Base-by-base conservation (phyloP, 2,888 invertebrate genomes). In the Danaus chrysippus region DNA sequence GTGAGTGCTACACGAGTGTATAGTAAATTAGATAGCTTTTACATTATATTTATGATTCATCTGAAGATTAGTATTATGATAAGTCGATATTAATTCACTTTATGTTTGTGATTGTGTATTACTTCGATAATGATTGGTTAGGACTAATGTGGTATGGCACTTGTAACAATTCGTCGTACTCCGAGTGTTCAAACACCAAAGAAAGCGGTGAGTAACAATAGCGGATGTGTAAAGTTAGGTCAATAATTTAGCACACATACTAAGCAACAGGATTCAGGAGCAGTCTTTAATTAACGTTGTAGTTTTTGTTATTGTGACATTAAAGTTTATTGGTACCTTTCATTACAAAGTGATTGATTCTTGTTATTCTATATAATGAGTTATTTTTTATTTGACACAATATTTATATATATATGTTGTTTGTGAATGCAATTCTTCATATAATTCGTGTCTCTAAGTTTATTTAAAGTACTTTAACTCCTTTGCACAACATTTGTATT, bases 121-220 rank as follows among this genome's bases (percentile, higher is more conserved):
- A 81, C 79, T 82, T 78, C 76, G 80, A 84, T 83, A 83, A 88
- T 88, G 86, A 81, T 83, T 84, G 76, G 80, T 77, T 84, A 83
- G 79, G 78, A 81, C 76, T 84, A 82, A 83, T 87, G 87, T 91
- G 90, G 84, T 82, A 91, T 91, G 91, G 91, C 91, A 85, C 89
- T 91, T 77, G 89, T 91, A 81, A 90, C 89, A 74, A 90, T 90
- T 82, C 87, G 88, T 73, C 90, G 91, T 81, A 90, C 91, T 82
- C 83, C 88, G 75, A 91, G 89, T 86, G 87, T 91, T 78, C 90
- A 86, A 83, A 83, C 89, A 84, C 86, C 87, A 77, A 88, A 83
- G 78, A 87, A 88, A 85, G 84, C 89, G 87, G 91, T 91, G 74
- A 84, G 89, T 82, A 76, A 70, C 68, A 70, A 71, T 70, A 74